Evolutionary conservation across 2,113 vertebrate genomes (phyloP), one percentile per base, ranked within the genome.

Genomic region (Megaleporinus macrocephalus): DNA sequence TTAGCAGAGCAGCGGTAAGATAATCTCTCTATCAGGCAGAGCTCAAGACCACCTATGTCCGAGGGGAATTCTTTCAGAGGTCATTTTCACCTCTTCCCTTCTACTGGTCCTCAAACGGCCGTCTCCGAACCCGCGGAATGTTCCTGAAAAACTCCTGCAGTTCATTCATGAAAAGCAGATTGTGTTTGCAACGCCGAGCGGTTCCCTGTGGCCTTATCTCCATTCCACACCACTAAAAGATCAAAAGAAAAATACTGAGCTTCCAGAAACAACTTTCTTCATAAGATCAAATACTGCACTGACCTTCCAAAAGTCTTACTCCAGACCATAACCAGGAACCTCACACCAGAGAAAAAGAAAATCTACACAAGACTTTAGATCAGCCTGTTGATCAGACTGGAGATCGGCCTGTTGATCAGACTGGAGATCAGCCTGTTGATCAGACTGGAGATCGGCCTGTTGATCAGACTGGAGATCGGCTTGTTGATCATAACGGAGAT

Each of bases 1-100:
- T 26, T 57, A 6, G 76, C 73, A 44, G 5, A 33, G 57, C 61
- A 27, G 61, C 41, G 18, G 73, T 12, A 47, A 84, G 57, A 76
- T 80, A 77, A 80, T 84, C 83, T 66, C 55, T 65, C 44, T 80
- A 47, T 72, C 78, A 83, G 70, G 29, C n/a, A 11, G 63, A 62
- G 69, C 0, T 63, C 27, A 78, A 73, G 79, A 70, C 69, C 47
- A 49, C 53, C 68, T 81, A 4, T 24, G 26, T 44, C 30, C 1
- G 10, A 65, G 20, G 51, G 49, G 14, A 26, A 47, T 33, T 79
- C 71, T 74, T n/a, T n/a, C 33, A 27, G 69, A 80, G 82, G 63
- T 27, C 29, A 18, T 51, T 11, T 33, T 77, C 22, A 77, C 36
- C 61, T 53, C n/a, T 0, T 10, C n/a, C 6, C 10, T 51, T 33